A percentile compares a stretch with the other conserved stretches of the same genome.
Evolutionary conservation across 1,140 invertebrate genomes (phyloP).

Genomic region (Tribolium castaneum): DNA sequence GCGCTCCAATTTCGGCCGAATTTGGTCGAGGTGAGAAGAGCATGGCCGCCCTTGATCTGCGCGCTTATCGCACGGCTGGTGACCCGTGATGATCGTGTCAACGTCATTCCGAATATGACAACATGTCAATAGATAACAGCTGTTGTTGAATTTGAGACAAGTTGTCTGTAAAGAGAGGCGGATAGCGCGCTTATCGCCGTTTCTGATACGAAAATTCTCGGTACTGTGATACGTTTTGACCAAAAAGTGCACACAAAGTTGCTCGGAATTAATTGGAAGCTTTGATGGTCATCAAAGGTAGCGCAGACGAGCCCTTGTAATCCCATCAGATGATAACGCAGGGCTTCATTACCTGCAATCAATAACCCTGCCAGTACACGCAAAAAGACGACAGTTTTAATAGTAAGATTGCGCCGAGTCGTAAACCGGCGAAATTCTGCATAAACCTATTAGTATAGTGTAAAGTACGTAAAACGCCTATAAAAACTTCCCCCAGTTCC

Average conservation of each 20-base stretch:
- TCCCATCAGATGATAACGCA: constrained; percentile 39
- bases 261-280: neutral
- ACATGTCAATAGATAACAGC: constrained; percentile 38
- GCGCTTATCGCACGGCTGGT: constrained; percentile 22
- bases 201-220: too few relatives aligned
- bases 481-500: constrained; percentile 2
- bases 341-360: constrained; percentile 47
- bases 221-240: too few relatives aligned
- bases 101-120: constrained; percentile 31
- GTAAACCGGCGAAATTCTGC: neutral
- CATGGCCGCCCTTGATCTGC: constrained; percentile 48
- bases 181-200: neutral
- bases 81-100: constrained; percentile 35
- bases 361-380: constrained; percentile 25
- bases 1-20: neutral
- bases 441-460: constrained; percentile 28
- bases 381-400: too few relatives aligned
- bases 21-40: constrained; percentile 19
- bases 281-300: neutral
- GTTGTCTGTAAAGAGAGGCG: constrained; percentile 19
- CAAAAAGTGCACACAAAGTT: neutral
- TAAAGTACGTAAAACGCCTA: constrained; percentile 8
- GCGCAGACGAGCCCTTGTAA: constrained; percentile 32
- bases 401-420: too few relatives aligned
- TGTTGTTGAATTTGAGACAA: constrained; percentile 40